Conservation (phyloP, 2,113 vertebrate genomes). For the Marcusenius ussheri region DNA sequence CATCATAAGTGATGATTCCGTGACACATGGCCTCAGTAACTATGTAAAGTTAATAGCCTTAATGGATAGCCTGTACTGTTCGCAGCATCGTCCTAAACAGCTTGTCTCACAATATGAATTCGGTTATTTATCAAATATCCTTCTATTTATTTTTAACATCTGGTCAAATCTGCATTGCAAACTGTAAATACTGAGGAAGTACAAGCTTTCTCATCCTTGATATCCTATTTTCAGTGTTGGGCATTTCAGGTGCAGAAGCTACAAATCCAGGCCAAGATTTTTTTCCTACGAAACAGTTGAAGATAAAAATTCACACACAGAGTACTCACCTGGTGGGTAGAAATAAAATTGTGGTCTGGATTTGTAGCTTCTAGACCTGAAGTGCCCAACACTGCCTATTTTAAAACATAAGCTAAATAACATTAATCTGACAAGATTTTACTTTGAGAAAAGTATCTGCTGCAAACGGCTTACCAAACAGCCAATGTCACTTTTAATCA, state of each 20-base stretch:
- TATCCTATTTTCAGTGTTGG: not conserved
- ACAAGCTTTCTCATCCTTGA: not conserved
- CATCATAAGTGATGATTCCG: not conserved
- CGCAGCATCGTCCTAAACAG: not conserved
- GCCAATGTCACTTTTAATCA: not conserved
- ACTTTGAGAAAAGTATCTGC: not conserved
- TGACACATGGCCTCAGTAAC: not conserved
- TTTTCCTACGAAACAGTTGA: too few species aligned
- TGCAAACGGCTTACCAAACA: not conserved
- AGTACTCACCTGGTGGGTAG: too few species aligned
- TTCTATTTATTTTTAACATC: not conserved
- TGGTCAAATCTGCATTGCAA: not conserved
- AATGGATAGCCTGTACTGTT: not conserved
- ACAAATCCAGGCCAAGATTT: too few species aligned
- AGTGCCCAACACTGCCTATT: not conserved
- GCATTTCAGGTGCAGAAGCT: not conserved
- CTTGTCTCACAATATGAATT: not conserved
- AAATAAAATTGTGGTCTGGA: too few species aligned
- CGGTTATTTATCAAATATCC: not conserved
- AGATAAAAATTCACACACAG: too few species aligned
- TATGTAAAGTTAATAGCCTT: not conserved
- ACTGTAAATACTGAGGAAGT: not conserved
- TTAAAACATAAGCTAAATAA: not conserved
- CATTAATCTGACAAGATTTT: not conserved
- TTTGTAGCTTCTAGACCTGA: too few species aligned